Percentiles rank a stretch among this genome's conserved stretches.
Evolutionary conservation across 2,113 vertebrate species (phyloP).

Genomic region (Dasyornis broadbenti): DNA sequence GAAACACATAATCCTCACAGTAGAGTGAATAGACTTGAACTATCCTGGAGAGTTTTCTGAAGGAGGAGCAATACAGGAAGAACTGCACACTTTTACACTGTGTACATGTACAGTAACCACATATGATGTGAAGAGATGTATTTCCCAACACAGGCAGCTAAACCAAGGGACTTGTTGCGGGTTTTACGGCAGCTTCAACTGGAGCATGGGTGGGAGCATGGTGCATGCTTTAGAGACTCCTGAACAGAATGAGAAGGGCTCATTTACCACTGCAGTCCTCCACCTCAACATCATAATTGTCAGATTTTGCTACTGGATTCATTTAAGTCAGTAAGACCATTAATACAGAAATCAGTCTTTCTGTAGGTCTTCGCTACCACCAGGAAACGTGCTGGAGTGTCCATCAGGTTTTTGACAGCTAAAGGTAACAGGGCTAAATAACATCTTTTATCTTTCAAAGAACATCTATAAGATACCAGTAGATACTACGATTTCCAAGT

Average conservation of each 20-base stretch:
- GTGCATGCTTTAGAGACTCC: not conserved
- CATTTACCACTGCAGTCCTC: too few species aligned
- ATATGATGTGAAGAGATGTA: fast-evolving
- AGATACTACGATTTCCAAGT: not conserved
- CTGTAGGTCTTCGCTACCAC: not conserved
- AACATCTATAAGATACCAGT: not conserved
- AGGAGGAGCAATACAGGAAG: not conserved
- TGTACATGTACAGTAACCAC: not conserved
- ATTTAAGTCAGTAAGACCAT: not conserved
- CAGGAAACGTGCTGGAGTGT: fast-evolving
- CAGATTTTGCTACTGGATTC: not conserved
- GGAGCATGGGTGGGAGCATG: not conserved
- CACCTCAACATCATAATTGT: not conserved
- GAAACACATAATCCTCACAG: not conserved
- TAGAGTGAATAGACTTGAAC: not conserved
- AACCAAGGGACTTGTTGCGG: not conserved
- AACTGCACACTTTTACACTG: not conserved
- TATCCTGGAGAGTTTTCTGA: not conserved
- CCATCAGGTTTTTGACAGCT: not conserved
- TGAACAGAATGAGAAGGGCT: not conserved
- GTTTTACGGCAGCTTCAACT: not conserved
- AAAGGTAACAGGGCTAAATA: not conserved
- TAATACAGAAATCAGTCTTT: not conserved
- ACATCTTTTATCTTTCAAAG: not conserved
- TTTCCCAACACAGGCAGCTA: not conserved